Conservation (phyloP, 2,888 invertebrate genomes). For the Trissonchulus sp. region DNA sequence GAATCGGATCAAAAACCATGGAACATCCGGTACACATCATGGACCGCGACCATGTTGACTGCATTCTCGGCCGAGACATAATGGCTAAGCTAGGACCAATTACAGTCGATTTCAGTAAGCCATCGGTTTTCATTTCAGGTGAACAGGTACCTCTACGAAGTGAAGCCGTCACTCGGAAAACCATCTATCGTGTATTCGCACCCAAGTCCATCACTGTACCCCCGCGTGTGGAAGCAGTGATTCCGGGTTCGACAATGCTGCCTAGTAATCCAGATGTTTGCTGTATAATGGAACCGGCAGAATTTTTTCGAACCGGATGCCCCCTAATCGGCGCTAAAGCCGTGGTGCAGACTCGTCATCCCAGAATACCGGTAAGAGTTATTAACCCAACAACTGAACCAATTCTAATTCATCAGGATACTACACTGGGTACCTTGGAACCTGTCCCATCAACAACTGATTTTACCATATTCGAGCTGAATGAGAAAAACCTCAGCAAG, state of each 20-base stretch:
- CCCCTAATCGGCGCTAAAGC: background rate
- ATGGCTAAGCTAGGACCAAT: background rate
- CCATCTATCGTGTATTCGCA: background rate
- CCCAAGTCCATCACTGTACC: background rate
- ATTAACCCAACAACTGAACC: background rate
- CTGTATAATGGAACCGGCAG: no score
- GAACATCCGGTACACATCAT: background rate
- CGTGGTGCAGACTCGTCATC: background rate
- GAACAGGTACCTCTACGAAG: background rate
- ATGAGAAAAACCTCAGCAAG: background rate
- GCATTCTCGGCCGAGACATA: background rate
- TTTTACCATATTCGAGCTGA: background rate
- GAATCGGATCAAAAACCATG: background rate
- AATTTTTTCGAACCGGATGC: background rate
- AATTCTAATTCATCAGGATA: background rate
- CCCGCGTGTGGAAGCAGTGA: background rate
- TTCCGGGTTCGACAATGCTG: background rate
- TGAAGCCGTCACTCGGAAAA: no score
- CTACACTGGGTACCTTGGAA: background rate
- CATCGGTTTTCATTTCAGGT: background rate
- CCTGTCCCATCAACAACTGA: background rate
- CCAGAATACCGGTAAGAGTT: background rate
- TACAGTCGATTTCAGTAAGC: conserved; percentile 4
- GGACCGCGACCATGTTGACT: background rate
- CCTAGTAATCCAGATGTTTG: no score